phyloP scores from a whole-genome alignment of 92 coral and sea anemone species.

The Palythoa heliodiscus region DNA sequence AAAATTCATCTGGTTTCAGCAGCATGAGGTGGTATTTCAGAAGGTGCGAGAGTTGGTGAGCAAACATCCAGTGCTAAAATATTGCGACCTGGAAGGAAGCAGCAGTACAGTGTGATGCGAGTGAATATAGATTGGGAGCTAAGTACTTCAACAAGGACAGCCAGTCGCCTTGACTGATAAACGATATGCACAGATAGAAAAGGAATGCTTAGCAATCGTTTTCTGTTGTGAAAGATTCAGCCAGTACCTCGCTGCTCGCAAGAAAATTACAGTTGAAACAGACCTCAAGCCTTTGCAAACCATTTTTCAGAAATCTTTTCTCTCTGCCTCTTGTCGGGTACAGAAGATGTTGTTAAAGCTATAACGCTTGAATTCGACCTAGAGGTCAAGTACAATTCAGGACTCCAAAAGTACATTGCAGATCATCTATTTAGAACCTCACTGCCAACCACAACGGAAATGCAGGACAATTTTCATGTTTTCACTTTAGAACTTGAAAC shows the following conservation, averaged over 20 bases:
- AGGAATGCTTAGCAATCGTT: slow-evolving; percentile 31
- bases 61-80: slow-evolving; percentile 37
- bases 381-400: slow-evolving; percentile 42
- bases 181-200: not conserved
- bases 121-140: not conserved
- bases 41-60: slow-evolving; percentile 33
- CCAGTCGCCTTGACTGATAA: slow-evolving; percentile 1
- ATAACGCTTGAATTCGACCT: slow-evolving; percentile 33
- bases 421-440: slow-evolving; percentile 48
- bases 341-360: slow-evolving; percentile 42
- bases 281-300: slow-evolving; percentile 48
- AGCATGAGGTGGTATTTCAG: slow-evolving; percentile 42
- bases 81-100: slow-evolving; percentile 31
- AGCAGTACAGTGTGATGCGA: slow-evolving; percentile 37
- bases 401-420: slow-evolving; percentile 40
- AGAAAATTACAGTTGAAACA: slow-evolving; percentile 33
- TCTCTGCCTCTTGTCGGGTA: slow-evolving; percentile 21
- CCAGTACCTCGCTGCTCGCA: slow-evolving; percentile 41
- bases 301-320: slow-evolving; percentile 43
- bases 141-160: not conserved
- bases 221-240: slow-evolving; percentile 32
- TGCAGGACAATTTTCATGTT: slow-evolving; percentile 43
- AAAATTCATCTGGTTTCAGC: slow-evolving; percentile 45
- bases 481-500: slow-evolving; percentile 50
- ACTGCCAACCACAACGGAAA: slow-evolving; percentile 16